Percentiles rank a stretch among this genome's conserved stretches.
Evolutionary conservation across 2,113 vertebrate genomes (phyloP).

Genomic region (Hyaena hyaena): DNA sequence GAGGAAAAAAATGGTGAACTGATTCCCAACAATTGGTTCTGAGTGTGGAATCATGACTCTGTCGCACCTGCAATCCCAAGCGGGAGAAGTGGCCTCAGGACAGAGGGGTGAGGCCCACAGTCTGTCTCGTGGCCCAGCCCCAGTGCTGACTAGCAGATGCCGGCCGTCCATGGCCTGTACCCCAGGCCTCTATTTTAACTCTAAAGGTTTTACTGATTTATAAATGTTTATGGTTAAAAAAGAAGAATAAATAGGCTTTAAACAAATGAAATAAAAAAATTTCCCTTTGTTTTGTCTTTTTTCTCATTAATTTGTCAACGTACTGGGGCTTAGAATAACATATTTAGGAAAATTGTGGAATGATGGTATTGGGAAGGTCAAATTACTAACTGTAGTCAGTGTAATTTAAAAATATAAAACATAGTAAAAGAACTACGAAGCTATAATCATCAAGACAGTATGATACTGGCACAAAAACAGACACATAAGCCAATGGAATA

Average conservation of each 20-base stretch:
- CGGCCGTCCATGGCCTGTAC: background rate
- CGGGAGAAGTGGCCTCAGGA: background rate
- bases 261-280: background rate
- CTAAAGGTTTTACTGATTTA: background rate
- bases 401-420: conserved; percentile 30
- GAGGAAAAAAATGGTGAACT: background rate
- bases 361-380: background rate
- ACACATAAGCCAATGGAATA: too few relatives aligned
- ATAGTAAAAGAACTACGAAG: background rate
- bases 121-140: background rate
- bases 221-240: conserved; percentile 15
- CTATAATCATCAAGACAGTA: too few relatives aligned
- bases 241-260: background rate
- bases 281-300: background rate
- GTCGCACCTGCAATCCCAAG: background rate
- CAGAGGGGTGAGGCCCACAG: background rate
- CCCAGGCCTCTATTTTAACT: background rate
- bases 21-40: background rate
- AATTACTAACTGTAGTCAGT: background rate
- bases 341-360: conserved; percentile 7
- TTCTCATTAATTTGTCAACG: background rate
- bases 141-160: background rate
- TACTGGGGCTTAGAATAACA: background rate
- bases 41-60: background rate
- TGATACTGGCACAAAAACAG: too few relatives aligned